Conservation (phyloP, 1,140 invertebrate genomes). For the Magallana gigas region DNA sequence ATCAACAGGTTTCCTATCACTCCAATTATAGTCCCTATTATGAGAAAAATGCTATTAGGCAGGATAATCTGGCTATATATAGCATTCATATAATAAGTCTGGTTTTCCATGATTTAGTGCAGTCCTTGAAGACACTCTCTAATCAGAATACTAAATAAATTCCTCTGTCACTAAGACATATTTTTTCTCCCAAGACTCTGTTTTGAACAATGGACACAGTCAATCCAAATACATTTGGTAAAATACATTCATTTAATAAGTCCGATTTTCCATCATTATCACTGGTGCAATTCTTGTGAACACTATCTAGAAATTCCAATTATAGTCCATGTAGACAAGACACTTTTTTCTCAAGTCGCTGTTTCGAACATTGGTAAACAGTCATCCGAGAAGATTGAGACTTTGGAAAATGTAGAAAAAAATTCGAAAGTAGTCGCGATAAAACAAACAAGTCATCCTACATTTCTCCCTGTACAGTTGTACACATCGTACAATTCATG, state of each 20-base stretch:
- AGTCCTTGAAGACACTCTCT: not conserved
- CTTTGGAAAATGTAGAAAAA: too few species aligned
- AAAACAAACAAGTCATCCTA: too few species aligned
- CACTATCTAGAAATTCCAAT: too few species aligned
- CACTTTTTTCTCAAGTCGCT: too few species aligned
- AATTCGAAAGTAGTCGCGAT: too few species aligned
- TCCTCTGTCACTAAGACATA: not conserved
- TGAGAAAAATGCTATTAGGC: not conserved
- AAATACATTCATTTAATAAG: not conserved
- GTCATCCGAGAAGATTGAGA: too few species aligned
- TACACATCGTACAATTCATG: too few species aligned
- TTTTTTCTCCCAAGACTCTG: not conserved
- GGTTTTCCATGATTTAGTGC: not conserved
- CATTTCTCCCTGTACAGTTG: too few species aligned
- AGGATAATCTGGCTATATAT: not conserved
- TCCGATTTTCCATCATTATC: too few species aligned
- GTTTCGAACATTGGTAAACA: too few species aligned
- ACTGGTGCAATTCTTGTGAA: too few species aligned
- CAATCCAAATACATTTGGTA: not conserved
- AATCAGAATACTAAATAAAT: not conserved
- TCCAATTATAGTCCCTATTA: not conserved
- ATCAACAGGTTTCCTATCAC: slow-evolving; percentile 40
- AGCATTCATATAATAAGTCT: not conserved
- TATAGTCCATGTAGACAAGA: too few species aligned
- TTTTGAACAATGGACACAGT: not conserved